phyloP scores from a whole-genome alignment of 2,113 vertebrate genomes.

The Triplophysa rosa region DNA sequence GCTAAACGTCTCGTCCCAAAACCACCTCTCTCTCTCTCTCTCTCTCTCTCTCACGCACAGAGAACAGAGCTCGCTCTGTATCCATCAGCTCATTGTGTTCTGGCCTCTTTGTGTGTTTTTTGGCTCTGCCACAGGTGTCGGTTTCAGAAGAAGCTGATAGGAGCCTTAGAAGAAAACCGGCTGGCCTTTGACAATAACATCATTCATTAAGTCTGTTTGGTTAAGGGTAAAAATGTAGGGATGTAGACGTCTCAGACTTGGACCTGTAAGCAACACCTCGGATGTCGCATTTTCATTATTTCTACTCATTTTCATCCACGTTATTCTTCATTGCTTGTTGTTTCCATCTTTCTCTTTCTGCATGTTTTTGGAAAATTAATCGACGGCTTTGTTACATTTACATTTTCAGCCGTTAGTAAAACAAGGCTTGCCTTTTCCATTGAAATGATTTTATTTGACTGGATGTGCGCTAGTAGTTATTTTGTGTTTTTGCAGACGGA shows the following conservation, averaged over 20 bases:
- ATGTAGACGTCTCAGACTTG: too few relatives aligned
- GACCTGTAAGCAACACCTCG: too few relatives aligned
- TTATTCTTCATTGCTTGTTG: background rate
- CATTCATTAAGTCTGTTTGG: background rate
- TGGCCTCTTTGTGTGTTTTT: slow-evolving; percentile 36
- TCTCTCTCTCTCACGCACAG: background rate
- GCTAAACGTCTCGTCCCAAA: slow-evolving; percentile 33
- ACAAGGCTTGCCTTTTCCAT: background rate
- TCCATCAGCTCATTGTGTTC: background rate
- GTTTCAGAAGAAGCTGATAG: background rate
- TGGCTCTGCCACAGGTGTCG: background rate
- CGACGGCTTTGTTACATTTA: background rate
- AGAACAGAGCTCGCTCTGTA: background rate
- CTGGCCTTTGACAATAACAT: background rate
- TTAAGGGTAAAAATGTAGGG: background rate
- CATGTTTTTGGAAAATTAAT: background rate
- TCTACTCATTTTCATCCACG: background rate
- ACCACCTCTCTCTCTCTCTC: background rate
- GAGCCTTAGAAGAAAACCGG: background rate
- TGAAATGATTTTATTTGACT: background rate
- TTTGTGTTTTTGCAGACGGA: background rate
- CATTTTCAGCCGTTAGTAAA: background rate
- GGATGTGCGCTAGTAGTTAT: background rate
- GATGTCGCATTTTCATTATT: background rate
- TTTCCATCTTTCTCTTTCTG: background rate